phyloP scores from a whole-genome alignment of 2,113 vertebrate species.

The Empidonax alnorum region DNA sequence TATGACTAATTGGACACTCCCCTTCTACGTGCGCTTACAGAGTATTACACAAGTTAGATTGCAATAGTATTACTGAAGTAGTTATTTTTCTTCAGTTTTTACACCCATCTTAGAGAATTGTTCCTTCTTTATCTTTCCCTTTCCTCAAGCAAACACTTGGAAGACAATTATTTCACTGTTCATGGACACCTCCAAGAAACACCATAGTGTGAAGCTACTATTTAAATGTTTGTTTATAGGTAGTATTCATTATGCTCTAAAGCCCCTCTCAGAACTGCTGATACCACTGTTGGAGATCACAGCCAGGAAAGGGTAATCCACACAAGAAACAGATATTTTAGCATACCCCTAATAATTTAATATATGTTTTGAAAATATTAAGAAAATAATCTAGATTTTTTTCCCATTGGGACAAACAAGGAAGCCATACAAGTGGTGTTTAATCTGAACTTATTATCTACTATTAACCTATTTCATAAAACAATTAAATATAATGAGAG shows the following conservation, averaged over 20 bases:
- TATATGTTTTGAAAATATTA: background rate
- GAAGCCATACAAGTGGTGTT: background rate
- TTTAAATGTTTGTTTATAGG: background rate
- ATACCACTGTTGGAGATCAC: background rate
- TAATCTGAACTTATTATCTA: background rate
- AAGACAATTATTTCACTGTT: background rate
- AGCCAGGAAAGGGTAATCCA: background rate
- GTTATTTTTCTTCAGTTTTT: background rate
- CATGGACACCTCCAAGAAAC: background rate
- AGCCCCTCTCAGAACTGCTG: background rate
- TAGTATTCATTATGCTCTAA: background rate
- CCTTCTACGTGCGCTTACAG: background rate
- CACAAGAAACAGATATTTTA: background rate
- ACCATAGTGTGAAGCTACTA: fast-evolving
- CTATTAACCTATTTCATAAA: background rate
- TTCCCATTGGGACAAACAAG: background rate
- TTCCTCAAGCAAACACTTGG: background rate
- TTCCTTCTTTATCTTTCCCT: background rate
- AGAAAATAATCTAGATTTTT: background rate
- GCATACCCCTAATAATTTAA: background rate
- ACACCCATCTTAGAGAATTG: background rate
- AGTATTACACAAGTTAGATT: background rate
- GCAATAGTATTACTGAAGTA: background rate
- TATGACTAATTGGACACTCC: background rate
- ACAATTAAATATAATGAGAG: background rate